These are phyloP conservation scores for Crioceris asparagi DNA, from an alignment of 2,888 invertebrate species.

Conservation along the genomic window DNA sequence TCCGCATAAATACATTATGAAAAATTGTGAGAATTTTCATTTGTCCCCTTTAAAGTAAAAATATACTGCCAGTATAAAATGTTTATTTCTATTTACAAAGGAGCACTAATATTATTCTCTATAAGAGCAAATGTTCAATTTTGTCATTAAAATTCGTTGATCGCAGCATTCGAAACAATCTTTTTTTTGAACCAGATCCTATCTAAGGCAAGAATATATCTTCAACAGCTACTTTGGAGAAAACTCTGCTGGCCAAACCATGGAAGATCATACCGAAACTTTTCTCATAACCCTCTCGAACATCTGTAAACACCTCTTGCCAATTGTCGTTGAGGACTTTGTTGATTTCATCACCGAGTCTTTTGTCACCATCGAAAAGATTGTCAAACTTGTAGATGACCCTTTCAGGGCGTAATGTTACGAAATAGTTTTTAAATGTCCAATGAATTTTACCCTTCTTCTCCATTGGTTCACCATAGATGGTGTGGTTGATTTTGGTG, in stretches of 20 bases:
- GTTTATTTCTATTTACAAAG: no score
- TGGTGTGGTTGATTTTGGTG: conserved; percentile 50
- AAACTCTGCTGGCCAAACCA: conserved; percentile 55
- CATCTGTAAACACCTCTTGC: conserved; percentile 31
- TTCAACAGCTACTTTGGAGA: conserved; percentile 55
- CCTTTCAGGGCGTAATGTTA: conserved; percentile 50
- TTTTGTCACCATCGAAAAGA: conserved; percentile 40
- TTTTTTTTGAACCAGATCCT: neutral
- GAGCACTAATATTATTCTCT: no score
- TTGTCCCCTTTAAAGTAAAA: no score
- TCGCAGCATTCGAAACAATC: no score
- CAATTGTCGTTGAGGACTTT: conserved; percentile 33
- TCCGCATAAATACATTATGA: no score
- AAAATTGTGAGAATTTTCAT: no score
- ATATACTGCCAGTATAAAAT: no score
- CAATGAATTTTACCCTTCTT: conserved; percentile 54
- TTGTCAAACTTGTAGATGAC: conserved; percentile 55
- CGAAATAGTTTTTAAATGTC: conserved; percentile 51
- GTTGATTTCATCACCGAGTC: conserved; percentile 29
- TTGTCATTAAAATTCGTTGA: no score
- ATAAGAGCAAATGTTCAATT: no score
- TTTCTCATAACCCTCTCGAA: conserved; percentile 57
- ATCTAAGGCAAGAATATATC: conserved; percentile 37
- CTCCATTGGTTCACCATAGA: conserved; percentile 49
- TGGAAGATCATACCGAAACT: conserved; percentile 56